Evolutionary conservation across 2,888 invertebrate genomes (phyloP), one percentile per base, ranked within the genome.

Genomic region (Athalia cordata): DNA sequence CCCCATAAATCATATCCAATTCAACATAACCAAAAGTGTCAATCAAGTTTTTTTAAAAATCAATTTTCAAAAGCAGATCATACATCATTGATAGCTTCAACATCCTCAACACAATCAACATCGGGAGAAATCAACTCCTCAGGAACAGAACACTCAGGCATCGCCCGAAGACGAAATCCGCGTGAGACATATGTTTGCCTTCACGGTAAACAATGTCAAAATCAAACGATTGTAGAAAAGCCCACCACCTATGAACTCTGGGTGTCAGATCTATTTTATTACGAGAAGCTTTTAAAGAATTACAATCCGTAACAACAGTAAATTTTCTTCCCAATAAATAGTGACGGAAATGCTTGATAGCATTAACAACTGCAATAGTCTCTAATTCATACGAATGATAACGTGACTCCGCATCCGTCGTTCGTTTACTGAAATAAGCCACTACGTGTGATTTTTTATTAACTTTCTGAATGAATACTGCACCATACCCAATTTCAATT

Each of bases 161-260:
- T n/a, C 8, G 43, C n/a, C 43, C 75, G 62, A 2, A 79, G n/a
- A 49, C 67, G 79, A 15, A n/a, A 15, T 47, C 47, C 3, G n/a
- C 66, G 49, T 5, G 66, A 47, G 47, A 49, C 47, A 66, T 45
- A 66, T 29, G 66, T 13, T 47, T 66, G 4, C 66, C 66, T 1
- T 47, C n/a, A 4, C 66, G 66, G 49, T 49, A 9, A 5, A 66
- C 49, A 47, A 68, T 50, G 6, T 68, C 67, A 52, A 68, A 68
- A 29, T 15, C 29, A 8, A 52, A 68, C n/a, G 67, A n/a, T 68
- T 52, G 67, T 13, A 87, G 55, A 47, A 80, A 81, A 0, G 84
- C 81, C 84, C 84, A 86, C 84, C 85, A 85, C 0, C 85, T 79
- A 61, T 84, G 82, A 0, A 85, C 82, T n/a, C 84, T 79, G 4